These are phyloP conservation scores for Aethes cnicana DNA, from an alignment of 2,888 invertebrate genomes.

Conservation along the genomic window DNA sequence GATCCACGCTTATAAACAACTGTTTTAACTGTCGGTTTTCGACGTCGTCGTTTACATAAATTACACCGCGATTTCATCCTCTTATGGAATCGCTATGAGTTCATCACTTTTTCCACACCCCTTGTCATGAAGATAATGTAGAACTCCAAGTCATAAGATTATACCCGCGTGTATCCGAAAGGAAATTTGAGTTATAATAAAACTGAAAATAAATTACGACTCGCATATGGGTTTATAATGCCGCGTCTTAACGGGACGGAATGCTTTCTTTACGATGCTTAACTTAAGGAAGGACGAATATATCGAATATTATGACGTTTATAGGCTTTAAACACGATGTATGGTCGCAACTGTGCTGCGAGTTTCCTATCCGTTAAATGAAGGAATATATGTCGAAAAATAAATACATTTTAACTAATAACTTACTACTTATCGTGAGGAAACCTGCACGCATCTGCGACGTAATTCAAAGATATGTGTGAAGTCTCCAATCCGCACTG, in stretches of 20 bases:
- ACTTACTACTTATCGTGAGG: too few species aligned
- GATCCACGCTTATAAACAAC: too few species aligned
- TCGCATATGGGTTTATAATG: slow-evolving; percentile 43
- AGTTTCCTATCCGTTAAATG: too few species aligned
- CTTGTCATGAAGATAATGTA: slow-evolving; percentile 72
- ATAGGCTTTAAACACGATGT: slow-evolving; percentile 18
- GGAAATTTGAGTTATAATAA: slow-evolving; percentile 77
- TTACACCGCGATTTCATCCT: too few species aligned
- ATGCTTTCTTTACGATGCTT: slow-evolving; percentile 15
- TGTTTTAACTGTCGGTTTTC: too few species aligned
- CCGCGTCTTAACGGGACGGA: slow-evolving; percentile 1
- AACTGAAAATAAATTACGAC: slow-evolving; percentile 54
- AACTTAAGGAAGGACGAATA: slow-evolving; percentile 15
- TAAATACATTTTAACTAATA: too few species aligned
- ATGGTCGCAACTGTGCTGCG: slow-evolving; percentile 6
- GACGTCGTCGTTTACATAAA: too few species aligned
- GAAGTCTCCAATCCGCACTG: too few species aligned
- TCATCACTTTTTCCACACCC: slow-evolving; percentile 40
- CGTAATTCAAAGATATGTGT: too few species aligned
- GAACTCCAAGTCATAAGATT: slow-evolving; percentile 64
- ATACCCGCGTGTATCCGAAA: slow-evolving; percentile 61
- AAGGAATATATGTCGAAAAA: too few species aligned
- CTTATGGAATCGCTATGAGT: slow-evolving; percentile 12
- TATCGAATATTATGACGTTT: slow-evolving; percentile 31
- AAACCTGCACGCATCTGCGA: too few species aligned